phyloP scores from a whole-genome alignment of 2,797 vertebrate species.

The Schizopygopsis pylzovi region DNA sequence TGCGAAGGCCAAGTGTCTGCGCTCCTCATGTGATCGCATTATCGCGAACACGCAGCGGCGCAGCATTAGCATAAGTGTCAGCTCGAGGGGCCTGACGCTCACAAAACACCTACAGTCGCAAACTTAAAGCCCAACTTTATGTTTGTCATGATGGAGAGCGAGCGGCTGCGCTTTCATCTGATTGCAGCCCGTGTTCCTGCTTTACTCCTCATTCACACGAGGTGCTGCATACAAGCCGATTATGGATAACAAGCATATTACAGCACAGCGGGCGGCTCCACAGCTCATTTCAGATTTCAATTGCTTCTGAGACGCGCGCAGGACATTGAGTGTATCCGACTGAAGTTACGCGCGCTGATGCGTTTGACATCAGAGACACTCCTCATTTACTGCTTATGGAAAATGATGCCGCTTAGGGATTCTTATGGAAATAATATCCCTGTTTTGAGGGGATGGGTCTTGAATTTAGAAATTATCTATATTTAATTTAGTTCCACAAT shows the following conservation, averaged over 20 bases:
- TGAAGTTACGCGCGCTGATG: constrained; percentile 91
- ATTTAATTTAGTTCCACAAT: background rate
- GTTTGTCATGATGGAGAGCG: constrained; percentile 57
- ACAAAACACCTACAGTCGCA: constrained; percentile 5
- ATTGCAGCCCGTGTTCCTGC: constrained; percentile 78
- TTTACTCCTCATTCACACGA: constrained; percentile 89
- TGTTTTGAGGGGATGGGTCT: no score
- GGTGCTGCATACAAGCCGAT: constrained; percentile 94
- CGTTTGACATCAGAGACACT: constrained; percentile 77
- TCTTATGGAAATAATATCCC: background rate
- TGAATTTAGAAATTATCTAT: no score
- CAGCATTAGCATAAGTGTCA: constrained; percentile 73
- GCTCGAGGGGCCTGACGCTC: constrained; percentile 38
- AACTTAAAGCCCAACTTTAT: background rate
- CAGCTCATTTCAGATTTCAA: constrained; percentile 91
- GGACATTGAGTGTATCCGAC: constrained; percentile 94
- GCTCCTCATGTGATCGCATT: constrained; percentile 68
- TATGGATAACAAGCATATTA: constrained; percentile 98
- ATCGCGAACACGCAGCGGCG: constrained; percentile 67
- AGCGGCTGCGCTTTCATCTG: constrained; percentile 68
- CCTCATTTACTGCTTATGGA: background rate
- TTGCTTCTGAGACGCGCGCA: constrained; percentile 90
- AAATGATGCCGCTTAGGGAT: background rate
- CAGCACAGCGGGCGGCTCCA: constrained; percentile 92
- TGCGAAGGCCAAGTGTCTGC: constrained; percentile 60